These are phyloP conservation scores for Rhinolophus ferrumequinum DNA, from an alignment of 2,113 vertebrate genomes.

Conservation along the genomic window DNA sequence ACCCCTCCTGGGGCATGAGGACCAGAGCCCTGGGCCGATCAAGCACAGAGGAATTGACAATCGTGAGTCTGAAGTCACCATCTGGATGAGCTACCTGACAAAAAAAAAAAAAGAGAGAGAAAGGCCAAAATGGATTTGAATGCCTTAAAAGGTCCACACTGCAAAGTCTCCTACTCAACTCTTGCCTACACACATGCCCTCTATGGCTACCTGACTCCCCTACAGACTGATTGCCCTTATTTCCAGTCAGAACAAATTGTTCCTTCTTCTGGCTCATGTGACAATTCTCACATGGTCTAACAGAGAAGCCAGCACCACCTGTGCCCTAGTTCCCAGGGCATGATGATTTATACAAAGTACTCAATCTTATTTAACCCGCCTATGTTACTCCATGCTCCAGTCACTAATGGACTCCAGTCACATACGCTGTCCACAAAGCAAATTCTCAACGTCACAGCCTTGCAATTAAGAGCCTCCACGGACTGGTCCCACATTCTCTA, in stretches of 20 bases:
- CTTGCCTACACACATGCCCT: accelerated
- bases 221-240: background rate
- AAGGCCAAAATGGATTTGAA: background rate
- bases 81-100: conserved; percentile 95
- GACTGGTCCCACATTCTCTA: background rate
- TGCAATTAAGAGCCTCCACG: background rate
- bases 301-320: background rate
- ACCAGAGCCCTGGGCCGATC: conserved; percentile 95
- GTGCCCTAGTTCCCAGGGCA: no score
- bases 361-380: accelerated
- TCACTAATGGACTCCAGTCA: background rate
- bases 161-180: background rate
- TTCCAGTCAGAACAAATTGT: background rate
- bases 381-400: background rate
- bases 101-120: background rate
- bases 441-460: background rate
- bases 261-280: background rate
- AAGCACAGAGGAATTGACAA: conserved; percentile 93
- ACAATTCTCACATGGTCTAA: background rate
- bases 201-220: accelerated
- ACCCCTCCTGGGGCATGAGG: conserved; percentile 94
- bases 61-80: conserved; percentile 92
- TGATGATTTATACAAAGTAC: background rate
- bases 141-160: background rate
- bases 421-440: background rate